phyloP scores from a whole-genome alignment of 2,113 vertebrate genomes.

The Carlito syrichta region DNA sequence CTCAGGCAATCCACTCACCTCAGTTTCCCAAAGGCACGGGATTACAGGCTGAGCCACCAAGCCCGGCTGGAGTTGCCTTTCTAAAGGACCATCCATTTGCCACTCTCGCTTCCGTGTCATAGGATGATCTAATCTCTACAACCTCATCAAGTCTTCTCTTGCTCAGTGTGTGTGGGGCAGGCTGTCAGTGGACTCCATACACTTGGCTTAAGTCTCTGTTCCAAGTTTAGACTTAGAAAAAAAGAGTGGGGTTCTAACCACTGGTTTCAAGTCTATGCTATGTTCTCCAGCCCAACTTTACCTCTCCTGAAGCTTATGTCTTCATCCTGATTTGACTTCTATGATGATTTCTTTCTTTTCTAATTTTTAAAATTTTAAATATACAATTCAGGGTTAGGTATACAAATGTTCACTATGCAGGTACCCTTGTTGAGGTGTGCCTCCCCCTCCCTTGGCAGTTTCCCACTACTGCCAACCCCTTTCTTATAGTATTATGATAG shows the following conservation, averaged over 20 bases:
- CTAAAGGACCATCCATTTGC: background rate
- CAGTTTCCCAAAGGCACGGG: too few species aligned
- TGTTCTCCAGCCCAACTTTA: background rate
- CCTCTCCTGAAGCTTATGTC: background rate
- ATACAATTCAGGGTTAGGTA: too few species aligned
- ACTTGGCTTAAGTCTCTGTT: background rate
- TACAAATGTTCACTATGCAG: too few species aligned
- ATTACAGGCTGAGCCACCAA: too few species aligned
- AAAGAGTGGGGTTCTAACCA: background rate
- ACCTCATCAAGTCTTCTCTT: background rate
- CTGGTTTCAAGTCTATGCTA: background rate
- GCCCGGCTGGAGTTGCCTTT: fast-evolving
- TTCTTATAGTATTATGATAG: too few species aligned
- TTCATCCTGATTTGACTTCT: background rate
- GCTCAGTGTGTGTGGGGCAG: background rate
- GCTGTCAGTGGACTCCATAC: background rate
- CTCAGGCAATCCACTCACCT: too few species aligned
- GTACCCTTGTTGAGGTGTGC: too few species aligned
- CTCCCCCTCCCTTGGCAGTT: too few species aligned
- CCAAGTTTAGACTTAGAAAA: background rate
- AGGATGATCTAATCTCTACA: background rate
- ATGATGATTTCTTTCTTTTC: too few species aligned
- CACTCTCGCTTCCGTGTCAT: background rate
- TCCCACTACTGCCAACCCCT: too few species aligned
- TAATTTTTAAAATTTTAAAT: too few species aligned